phyloP scores from a whole-genome alignment of 92 coral and sea anemone genomes.

The Virgularia gustaviana region DNA sequence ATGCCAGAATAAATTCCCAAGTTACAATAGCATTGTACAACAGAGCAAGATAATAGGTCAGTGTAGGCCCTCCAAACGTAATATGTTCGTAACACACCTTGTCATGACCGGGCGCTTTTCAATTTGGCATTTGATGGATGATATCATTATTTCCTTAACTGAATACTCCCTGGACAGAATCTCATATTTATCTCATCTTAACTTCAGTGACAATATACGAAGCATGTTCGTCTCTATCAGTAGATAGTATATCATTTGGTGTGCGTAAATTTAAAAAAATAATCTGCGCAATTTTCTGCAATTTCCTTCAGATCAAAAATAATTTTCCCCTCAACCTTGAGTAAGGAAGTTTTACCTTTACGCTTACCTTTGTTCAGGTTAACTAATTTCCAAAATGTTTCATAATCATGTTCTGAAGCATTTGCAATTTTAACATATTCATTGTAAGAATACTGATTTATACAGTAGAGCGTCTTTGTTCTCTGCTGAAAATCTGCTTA shows the following conservation, averaged over 20 bases:
- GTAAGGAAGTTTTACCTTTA: neutral
- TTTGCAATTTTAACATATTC: neutral
- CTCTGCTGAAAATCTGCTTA: neutral
- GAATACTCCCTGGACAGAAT: too few species aligned
- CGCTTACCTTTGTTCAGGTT: neutral
- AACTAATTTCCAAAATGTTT: neutral
- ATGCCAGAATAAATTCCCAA: neutral
- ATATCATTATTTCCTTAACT: too few species aligned
- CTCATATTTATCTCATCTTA: too few species aligned
- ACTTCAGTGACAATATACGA: neutral
- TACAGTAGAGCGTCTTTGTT: neutral
- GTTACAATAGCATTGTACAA: neutral
- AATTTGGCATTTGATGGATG: neutral
- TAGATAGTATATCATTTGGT: too few species aligned
- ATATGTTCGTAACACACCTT: conserved; percentile 3
- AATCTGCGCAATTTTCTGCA: neutral
- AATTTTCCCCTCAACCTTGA: neutral
- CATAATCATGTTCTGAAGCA: neutral
- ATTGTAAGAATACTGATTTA: neutral
- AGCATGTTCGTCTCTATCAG: too few species aligned
- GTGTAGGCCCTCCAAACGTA: neutral
- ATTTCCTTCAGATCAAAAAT: neutral
- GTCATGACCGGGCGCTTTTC: conserved; percentile 2
- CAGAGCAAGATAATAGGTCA: neutral
- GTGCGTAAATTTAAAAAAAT: too few species aligned